These are phyloP conservation scores for Habroteleia sp. DNA, from an alignment of 2,888 invertebrate species.

Conservation along the genomic window DNA sequence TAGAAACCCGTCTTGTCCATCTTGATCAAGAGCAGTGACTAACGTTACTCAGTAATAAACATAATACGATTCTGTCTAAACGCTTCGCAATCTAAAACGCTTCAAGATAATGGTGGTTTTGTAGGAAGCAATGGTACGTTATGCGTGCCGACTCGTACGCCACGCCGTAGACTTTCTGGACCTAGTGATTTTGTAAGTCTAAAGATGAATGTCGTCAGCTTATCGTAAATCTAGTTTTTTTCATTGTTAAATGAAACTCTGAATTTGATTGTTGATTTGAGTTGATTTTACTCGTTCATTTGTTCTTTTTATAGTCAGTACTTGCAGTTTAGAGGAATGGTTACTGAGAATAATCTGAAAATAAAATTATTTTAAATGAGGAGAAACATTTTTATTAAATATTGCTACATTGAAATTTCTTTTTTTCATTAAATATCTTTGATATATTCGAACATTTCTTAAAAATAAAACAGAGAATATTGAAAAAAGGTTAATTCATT, in stretches of 20 bases:
- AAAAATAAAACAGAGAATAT: too few relatives aligned
- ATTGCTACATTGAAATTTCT: too few relatives aligned
- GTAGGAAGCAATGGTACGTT: constrained; percentile 78
- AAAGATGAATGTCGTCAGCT: constrained; percentile 65
- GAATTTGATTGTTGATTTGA: constrained; percentile 21
- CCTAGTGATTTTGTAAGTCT: constrained; percentile 79
- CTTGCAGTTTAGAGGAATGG: background rate
- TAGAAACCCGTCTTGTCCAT: background rate
- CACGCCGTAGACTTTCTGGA: constrained; percentile 78
- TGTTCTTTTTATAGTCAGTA: background rate
- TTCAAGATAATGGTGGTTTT: constrained; percentile 70
- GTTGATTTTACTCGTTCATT: background rate
- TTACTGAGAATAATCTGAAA: background rate
- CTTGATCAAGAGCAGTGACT: constrained; percentile 20
- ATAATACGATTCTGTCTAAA: constrained; percentile 20
- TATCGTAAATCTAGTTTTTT: constrained; percentile 25
- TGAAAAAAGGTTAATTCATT: too few relatives aligned
- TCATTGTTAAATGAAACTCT: background rate
- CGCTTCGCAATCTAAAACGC: constrained; percentile 33
- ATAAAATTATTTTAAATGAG: too few relatives aligned
- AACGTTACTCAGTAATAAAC: constrained; percentile 24
- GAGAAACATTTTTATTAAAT: too few relatives aligned
- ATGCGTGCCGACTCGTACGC: constrained; percentile 73
- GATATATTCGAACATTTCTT: too few relatives aligned
- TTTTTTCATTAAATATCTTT: too few relatives aligned